Conservation (phyloP, 2,113 vertebrate genomes). For the Oostethus manadensis region DNA sequence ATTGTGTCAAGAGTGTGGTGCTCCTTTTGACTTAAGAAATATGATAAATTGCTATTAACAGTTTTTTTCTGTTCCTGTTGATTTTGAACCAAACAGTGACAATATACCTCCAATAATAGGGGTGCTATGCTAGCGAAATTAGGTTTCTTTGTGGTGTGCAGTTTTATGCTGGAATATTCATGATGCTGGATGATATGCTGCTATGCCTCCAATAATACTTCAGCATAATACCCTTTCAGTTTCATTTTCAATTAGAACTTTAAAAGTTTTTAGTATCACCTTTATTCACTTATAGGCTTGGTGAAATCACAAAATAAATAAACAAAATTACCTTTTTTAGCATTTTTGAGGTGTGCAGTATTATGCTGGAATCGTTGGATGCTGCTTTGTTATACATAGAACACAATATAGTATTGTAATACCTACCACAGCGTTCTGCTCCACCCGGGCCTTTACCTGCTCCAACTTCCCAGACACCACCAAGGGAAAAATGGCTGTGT, state of each 20-base stretch:
- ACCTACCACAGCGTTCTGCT: conserved; percentile 93
- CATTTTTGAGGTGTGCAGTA: too few species aligned
- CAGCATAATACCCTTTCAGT: not conserved
- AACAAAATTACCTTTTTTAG: too few species aligned
- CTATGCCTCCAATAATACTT: not conserved
- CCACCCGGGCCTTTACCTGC: conserved; percentile 85
- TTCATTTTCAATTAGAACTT: not conserved
- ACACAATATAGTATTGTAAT: not conserved
- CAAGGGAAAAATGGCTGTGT: conserved; percentile 92
- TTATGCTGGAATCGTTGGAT: too few species aligned
- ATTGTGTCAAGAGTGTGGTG: too few species aligned
- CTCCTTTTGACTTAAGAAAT: too few species aligned
- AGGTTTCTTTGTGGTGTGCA: too few species aligned
- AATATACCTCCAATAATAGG: too few species aligned
- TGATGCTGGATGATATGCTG: not conserved
- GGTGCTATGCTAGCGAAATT: too few species aligned
- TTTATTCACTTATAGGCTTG: not conserved
- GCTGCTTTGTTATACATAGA: not conserved
- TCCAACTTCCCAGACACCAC: conserved; percentile 93
- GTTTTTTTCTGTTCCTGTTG: too few species aligned
- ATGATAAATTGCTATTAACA: too few species aligned
- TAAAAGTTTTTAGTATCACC: not conserved
- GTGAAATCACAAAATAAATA: not conserved
- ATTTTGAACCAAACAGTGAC: too few species aligned
- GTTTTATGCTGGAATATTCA: not conserved